These are phyloP conservation scores for Megalops cyprinoides DNA, from an alignment of 2,797 vertebrate genomes.

Conservation along the genomic window DNA sequence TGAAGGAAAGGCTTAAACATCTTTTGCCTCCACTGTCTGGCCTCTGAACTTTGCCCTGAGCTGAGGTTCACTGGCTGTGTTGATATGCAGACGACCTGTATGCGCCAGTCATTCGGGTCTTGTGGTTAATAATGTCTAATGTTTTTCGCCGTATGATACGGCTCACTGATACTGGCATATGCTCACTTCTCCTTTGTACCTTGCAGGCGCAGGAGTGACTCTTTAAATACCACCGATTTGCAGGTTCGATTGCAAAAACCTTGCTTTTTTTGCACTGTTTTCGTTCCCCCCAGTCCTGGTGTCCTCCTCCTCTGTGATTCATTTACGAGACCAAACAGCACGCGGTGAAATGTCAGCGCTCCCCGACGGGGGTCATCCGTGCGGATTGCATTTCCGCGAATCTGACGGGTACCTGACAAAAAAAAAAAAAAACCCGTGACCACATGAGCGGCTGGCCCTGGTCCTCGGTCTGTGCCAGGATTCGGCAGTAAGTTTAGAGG, in stretches of 20 bases:
- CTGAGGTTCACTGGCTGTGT: neutral
- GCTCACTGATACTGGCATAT: neutral
- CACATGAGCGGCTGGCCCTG: neutral
- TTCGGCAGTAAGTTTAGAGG: neutral
- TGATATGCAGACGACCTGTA: neutral
- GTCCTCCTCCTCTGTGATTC: neutral
- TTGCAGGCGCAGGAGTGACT: too few relatives aligned
- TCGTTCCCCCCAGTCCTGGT: neutral
- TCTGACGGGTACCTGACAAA: neutral
- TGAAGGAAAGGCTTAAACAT: too few relatives aligned
- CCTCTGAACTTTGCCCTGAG: neutral
- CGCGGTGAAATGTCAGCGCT: neutral
- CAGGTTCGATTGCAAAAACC: too few relatives aligned
- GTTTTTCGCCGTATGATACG: neutral
- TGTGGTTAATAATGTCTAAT: neutral
- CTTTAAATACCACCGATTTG: too few relatives aligned
- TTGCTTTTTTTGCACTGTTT: too few relatives aligned
- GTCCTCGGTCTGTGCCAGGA: neutral
- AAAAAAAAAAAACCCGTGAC: neutral
- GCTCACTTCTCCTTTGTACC: neutral
- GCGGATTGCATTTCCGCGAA: neutral
- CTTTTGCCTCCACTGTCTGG: neutral
- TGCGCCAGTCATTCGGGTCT: neutral
- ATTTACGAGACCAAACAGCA: neutral
- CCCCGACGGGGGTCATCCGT: neutral